phyloP scores from a whole-genome alignment of 2,113 vertebrate genomes.

The Thymallus thymallus region DNA sequence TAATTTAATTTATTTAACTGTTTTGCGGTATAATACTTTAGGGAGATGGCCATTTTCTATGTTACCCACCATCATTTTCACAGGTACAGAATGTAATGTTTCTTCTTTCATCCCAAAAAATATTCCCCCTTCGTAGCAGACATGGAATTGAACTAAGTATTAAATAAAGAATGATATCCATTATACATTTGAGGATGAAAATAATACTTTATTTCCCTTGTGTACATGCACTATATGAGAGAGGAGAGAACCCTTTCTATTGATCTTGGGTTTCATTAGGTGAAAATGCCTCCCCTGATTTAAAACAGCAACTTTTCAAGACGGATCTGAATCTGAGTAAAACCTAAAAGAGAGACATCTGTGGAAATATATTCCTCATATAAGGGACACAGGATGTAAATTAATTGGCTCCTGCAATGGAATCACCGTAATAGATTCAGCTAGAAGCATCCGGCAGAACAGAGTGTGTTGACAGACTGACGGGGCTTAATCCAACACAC shows the following conservation, averaged over 20 bases:
- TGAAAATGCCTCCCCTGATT: constrained; percentile 68
- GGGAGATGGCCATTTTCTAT: constrained; percentile 41
- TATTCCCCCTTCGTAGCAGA: constrained; percentile 56
- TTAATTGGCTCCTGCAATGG: constrained; percentile 59
- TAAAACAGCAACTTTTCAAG: constrained; percentile 66
- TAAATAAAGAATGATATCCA: constrained; percentile 75
- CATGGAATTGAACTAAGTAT: constrained; percentile 64
- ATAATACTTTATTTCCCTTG: constrained; percentile 74
- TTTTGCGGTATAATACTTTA: constrained; percentile 49
- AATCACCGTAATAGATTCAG: constrained; percentile 68
- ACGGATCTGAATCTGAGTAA: constrained; percentile 51
- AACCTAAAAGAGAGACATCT: constrained; percentile 57
- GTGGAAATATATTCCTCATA: constrained; percentile 68
- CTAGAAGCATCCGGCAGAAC: constrained; percentile 49
- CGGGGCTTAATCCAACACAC: constrained; percentile 59
- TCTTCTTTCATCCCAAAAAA: constrained; percentile 56
- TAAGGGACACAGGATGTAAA: constrained; percentile 68
- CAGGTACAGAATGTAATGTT: constrained; percentile 33
- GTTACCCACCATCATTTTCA: constrained; percentile 44
- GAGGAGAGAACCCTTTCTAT: constrained; percentile 62
- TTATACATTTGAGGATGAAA: constrained; percentile 76
- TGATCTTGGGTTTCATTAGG: constrained; percentile 76
- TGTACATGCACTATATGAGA: constrained; percentile 71
- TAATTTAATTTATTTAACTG: constrained; percentile 71
- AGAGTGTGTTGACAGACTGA: constrained; percentile 46